These are phyloP conservation scores for Gambelia wislizenii DNA, from an alignment of 2,797 vertebrate species.

Conservation along the genomic window DNA sequence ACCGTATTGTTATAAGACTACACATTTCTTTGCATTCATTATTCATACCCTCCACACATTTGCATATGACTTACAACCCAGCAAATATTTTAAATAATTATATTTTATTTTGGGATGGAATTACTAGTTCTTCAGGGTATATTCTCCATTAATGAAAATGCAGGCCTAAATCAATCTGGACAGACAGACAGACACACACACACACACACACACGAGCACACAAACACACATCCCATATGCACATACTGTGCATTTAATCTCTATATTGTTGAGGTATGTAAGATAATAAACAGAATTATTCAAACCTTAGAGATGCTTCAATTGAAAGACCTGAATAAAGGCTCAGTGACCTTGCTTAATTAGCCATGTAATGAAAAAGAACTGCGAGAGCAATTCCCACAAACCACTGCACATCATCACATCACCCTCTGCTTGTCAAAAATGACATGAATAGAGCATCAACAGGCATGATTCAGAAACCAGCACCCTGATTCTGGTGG, in stretches of 20 bases:
- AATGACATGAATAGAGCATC: constrained; percentile 75
- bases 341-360: constrained; percentile 83
- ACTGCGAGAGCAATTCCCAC: constrained; percentile 82
- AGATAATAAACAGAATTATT: constrained; percentile 70
- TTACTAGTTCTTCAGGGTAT: background rate
- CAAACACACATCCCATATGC: background rate
- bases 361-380: constrained; percentile 88
- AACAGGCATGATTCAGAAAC: constrained; percentile 63
- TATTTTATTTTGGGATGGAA: constrained; percentile 4
- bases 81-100: constrained; percentile 5
- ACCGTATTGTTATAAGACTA: constrained; percentile 11
- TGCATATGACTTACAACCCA: background rate
- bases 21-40: constrained; percentile 19
- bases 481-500: constrained; percentile 64
- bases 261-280: constrained; percentile 25
- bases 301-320: constrained; percentile 68
- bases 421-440: constrained; percentile 71
- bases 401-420: constrained; percentile 74
- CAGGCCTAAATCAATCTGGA: background rate
- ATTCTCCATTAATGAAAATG: background rate
- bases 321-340: constrained; percentile 69
- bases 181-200: background rate
- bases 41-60: constrained; percentile 17
- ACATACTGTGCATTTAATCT: constrained; percentile 24
- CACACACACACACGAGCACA: background rate